phyloP scores from a whole-genome alignment of 2,797 vertebrate genomes.

The Anniella stebbinsi region DNA sequence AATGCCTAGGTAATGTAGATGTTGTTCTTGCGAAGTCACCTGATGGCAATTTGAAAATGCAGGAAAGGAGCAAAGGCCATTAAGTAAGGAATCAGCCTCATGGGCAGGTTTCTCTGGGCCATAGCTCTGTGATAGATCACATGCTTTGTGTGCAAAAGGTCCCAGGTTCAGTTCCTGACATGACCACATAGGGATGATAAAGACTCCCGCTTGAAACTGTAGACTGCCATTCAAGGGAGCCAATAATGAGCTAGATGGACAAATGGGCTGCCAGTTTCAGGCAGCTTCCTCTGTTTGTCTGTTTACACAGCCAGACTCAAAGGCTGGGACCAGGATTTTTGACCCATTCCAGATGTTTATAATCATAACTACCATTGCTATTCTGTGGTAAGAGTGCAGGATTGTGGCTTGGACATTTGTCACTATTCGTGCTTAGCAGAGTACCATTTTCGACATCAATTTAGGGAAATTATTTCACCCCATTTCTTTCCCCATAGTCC shows the following conservation, averaged over 20 bases:
- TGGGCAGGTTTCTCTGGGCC: too few relatives aligned
- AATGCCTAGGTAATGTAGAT: too few relatives aligned
- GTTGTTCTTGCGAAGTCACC: not conserved
- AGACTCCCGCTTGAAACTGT: too few relatives aligned
- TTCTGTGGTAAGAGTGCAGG: not conserved
- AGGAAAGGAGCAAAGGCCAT: not conserved
- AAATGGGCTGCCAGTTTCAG: not conserved
- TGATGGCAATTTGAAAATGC: not conserved
- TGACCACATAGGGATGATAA: too few relatives aligned
- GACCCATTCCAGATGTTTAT: not conserved
- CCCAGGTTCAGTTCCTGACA: too few relatives aligned
- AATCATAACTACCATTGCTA: not conserved
- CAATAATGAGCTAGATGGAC: not conserved
- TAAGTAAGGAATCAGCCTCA: not conserved
- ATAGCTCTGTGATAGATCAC: too few relatives aligned
- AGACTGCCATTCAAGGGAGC: too few relatives aligned
- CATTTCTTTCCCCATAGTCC: conserved; percentile 18
- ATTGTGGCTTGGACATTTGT: not conserved
- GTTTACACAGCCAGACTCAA: not conserved
- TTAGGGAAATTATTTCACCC: not conserved
- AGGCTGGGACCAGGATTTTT: not conserved
- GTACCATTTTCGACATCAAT: not conserved
- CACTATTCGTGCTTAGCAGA: not conserved
- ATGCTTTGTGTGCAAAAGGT: too few relatives aligned
- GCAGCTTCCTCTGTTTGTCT: not conserved